These are phyloP conservation scores for Littorina saxatilis DNA, from an alignment of 1,140 invertebrate genomes.

Conservation along the genomic window DNA sequence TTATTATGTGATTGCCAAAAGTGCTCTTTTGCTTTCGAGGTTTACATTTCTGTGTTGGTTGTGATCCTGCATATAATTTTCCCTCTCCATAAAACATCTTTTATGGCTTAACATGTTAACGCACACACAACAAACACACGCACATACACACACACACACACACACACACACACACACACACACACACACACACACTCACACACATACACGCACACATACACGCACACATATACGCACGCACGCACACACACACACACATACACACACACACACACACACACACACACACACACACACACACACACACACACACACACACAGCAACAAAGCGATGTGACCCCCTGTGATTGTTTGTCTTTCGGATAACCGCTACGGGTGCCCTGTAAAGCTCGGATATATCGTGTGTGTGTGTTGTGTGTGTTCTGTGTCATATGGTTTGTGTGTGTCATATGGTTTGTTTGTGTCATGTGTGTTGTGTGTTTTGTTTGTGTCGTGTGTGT, in stretches of 20 bases:
- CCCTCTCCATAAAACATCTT: no score
- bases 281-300: not conserved
- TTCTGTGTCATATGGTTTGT: no score
- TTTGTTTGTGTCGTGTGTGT: no score
- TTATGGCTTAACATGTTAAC: no score
- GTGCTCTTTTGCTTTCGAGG: no score
- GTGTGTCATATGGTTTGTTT: no score
- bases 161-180: not conserved
- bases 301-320: not conserved
- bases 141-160: slow-evolving; percentile 28
- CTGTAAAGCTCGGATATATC: not conserved
- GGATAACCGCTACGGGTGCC: not conserved
- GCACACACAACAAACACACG: not conserved
- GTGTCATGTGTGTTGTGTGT: no score
- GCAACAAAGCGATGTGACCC: not conserved
- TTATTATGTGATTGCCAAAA: no score
- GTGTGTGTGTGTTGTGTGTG: no score
- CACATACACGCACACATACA: slow-evolving; percentile 2
- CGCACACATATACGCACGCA: not conserved
- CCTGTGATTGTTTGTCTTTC: not conserved
- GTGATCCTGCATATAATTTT: no score
- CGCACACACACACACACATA: not conserved
- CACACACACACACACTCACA: slow-evolving; percentile 18
- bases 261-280: not conserved
- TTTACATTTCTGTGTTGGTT: no score